Evolutionary conservation across 1,140 invertebrate species (phyloP), one percentile per base, ranked within the genome.

Genomic region (Aphaenogaster rudis): DNA sequence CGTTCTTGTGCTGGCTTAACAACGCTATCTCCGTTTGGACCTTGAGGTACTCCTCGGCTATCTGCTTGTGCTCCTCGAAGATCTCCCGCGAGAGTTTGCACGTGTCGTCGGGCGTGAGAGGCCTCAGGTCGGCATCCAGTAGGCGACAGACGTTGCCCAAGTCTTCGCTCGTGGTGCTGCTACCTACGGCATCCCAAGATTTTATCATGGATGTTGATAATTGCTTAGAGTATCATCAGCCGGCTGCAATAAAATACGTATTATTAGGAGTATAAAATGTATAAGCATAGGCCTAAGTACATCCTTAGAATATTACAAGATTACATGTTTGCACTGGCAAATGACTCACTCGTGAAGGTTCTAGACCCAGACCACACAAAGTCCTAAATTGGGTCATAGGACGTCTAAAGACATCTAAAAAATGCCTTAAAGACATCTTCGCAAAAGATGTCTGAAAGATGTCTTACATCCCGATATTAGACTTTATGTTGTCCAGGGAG

Each of bases 11-110:
- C 92, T 97, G 97, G 59, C 96, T 96, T 69, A 98, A 94, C 86
- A 97, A 96, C 3, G 97, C 97, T 79, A 98, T 96, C 94, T 98
- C 97, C 54, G 97, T 97, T 94, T 98, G 97, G 64, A 97, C 97
- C 93, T 97, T 97, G 45, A 97, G 96, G 94, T 97, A 97, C 94
- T 97, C 97, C 92, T 97, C 96, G 54, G 97, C 97, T 88, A 98
- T 96, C 93, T 97, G 96, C 91, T 98, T 98, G 93, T 99, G 98
- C 89, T 98, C 97, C 79, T 98, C 96, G 95, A 98, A 99, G 82
- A 99, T 98, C 80, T 97, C 95, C 91, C 97, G 96, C 52, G 98
- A 99, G 93, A 97, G 97, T 39, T 97, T 96, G 94, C 97, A 97
- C 78, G 96, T 96, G 74, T 97, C 96, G 94, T 98, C 97, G 8